Evolutionary conservation across 1,140 invertebrate genomes (phyloP).

Genomic region (Drosophila novamexicana): DNA sequence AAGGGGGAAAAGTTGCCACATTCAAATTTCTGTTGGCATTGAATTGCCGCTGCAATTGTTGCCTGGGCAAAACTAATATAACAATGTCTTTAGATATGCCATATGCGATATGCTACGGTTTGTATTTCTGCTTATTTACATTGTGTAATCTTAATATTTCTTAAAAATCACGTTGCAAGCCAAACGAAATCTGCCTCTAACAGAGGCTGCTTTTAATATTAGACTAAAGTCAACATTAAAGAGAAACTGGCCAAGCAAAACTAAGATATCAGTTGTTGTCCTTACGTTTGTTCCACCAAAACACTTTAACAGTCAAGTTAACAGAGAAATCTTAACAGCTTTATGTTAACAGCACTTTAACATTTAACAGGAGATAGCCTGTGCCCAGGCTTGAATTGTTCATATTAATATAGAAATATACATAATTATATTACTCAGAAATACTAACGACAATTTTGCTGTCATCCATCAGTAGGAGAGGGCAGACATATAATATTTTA

Average conservation of each 20-base stretch:
- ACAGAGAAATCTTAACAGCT: not conserved
- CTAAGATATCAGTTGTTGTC: too few species aligned
- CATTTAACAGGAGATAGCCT: too few species aligned
- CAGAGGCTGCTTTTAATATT: not conserved
- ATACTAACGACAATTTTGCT: too few species aligned
- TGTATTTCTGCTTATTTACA: not conserved
- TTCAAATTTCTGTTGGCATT: not conserved
- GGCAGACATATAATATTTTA: too few species aligned
- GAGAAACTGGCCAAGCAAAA: not conserved
- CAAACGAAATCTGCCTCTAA: not conserved
- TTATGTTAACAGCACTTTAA: not conserved
- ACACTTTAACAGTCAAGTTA: not conserved
- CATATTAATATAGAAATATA: too few species aligned
- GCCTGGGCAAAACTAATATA: constrained; percentile 23
- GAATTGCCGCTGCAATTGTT: not conserved
- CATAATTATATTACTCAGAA: too few species aligned
- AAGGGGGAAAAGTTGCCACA: not conserved
- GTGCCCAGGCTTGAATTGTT: too few species aligned
- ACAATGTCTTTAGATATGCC: constrained; percentile 31
- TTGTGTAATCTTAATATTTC: constrained; percentile 20
- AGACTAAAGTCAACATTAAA: not conserved
- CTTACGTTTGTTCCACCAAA: not conserved
- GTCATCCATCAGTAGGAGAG: too few species aligned
- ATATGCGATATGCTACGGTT: constrained; percentile 18
- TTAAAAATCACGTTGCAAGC: constrained; percentile 7